Base-by-base conservation (phyloP, 2,888 invertebrate genomes). In the Muscina levida region DNA sequence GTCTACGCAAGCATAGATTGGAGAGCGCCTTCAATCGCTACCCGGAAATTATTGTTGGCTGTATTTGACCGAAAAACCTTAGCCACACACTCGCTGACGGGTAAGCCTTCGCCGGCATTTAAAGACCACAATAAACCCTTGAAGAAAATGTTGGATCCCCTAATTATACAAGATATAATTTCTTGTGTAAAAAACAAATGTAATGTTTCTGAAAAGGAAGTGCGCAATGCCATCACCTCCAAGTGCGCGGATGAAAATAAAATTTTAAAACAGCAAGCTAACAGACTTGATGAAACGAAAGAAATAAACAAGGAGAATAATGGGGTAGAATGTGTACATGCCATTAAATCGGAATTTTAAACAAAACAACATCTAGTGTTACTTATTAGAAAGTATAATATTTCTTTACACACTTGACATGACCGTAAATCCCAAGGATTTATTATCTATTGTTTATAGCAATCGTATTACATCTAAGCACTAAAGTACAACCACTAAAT, bases 231-330 rank as follows among this genome's bases (percentile, higher is more conserved):
- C n/a, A 93, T 94, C 24, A 93, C 93, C 10, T 92, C 92, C 0
- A 94, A 93, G 85, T 94, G 93, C 83, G 92, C 93, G 0, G 93
- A 93, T 83, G 93, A 94, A 87, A 92, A 93, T 57, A 93, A 93
- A 86, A 89, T 93, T 87, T 91, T 91, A 85, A 92, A 92, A 84
- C 89, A 91, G 66, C 85, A 88, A 71, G 83, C 84, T 37, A 79
- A 85, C 82, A 91, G 90, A 72, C 83, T 81, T 1, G 75, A 70
- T 15, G 80, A 72, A 8, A 48, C 70, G 19, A 37, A 42, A 22
- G 80, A 79, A 53, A 19, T 56, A 15, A 84, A 87, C 46, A 88
- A 88, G 67, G 89, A 88, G 76, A 88, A 88, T 67, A 3, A 66
- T 0, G 11, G 11, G 11, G 19, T n/a, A n/a, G n/a, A n/a, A n/a